Conservation (phyloP, 1,140 invertebrate species). For the Pseudobourletiella spinata region DNA sequence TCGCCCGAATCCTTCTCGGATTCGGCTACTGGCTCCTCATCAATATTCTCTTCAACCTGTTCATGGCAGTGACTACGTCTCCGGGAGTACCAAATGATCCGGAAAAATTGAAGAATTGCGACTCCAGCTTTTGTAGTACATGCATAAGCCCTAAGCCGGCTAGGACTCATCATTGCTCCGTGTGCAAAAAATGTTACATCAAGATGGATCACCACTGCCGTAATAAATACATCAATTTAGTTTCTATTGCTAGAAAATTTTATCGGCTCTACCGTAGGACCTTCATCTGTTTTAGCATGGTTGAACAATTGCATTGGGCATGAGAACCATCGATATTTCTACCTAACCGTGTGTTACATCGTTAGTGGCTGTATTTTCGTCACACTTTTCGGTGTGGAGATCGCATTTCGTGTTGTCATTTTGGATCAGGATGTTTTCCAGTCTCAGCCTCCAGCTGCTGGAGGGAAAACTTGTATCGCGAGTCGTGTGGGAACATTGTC, state of each 20-base stretch:
- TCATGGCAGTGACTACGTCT: conserved; percentile 65
- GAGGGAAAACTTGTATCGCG: too few species aligned
- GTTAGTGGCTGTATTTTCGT: conserved; percentile 76
- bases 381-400: conserved; percentile 71
- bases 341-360: conserved; percentile 85
- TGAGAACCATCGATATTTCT: conserved; percentile 89
- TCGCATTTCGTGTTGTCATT: conserved; percentile 73
- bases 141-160: conserved; percentile 77
- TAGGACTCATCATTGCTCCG: conserved; percentile 89
- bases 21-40: conserved; percentile 85
- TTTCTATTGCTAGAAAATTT: too few species aligned
- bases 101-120: conserved; percentile 7
- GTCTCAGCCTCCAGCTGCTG: neutral
- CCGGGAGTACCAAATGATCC: conserved; percentile 66
- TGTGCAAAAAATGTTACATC: conserved; percentile 85
- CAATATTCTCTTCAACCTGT: conserved; percentile 88
- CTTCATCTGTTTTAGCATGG: conserved; percentile 75
- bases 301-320: conserved; percentile 95
- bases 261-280: too few species aligned
- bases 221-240: conserved; percentile 50
- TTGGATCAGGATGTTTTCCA: conserved; percentile 37
- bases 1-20: conserved; percentile 63
- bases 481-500: too few species aligned
- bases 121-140: conserved; percentile 67
- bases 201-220: conserved; percentile 99